Percentiles rank a stretch among this genome's conserved stretches.
phyloP scores from a whole-genome alignment of 2,113 vertebrate species.

The mouse (Mus musculus) region GRCm39 chr1:162810001-162810500 shows the following conservation, averaged over 20 bases:
- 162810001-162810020: background rate
- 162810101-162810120: background rate
- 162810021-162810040: background rate
- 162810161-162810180: background rate
- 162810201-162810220: background rate
- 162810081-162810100: background rate
- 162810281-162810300: background rate
- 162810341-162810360: background rate
- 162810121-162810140: no score
- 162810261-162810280: background rate
- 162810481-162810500: no score
- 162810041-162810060: no score
- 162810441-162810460: accelerated
- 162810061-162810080: background rate
- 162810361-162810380: background rate
- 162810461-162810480: background rate
- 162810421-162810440: background rate
- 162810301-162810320: background rate
- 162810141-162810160: background rate
- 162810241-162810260: background rate
- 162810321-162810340: background rate
- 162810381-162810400: background rate
- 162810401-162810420: background rate
- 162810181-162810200: background rate
- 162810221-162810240: background rate